Evolutionary conservation across 1,140 invertebrate species (phyloP).

Genomic region (Forficula auricularia): DNA sequence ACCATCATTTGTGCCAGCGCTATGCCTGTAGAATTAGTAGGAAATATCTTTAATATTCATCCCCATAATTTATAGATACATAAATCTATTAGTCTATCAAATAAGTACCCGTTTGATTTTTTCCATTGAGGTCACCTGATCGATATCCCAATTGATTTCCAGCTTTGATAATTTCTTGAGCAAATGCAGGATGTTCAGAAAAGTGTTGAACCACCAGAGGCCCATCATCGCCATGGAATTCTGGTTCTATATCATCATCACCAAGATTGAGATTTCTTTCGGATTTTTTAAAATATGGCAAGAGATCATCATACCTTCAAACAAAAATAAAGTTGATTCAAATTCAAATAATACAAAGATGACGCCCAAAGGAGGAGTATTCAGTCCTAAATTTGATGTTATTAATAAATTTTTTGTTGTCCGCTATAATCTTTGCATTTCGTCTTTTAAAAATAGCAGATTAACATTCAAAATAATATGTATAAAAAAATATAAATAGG

Average conservation of each 20-base stretch:
- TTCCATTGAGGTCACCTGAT: slow-evolving; percentile 41
- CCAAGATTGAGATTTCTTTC: slow-evolving; percentile 24
- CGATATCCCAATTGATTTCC: slow-evolving; percentile 51
- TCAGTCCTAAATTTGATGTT: no score
- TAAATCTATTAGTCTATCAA: no score
- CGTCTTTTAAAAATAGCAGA: no score
- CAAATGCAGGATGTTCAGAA: slow-evolving; percentile 17
- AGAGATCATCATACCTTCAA: slow-evolving; percentile 34
- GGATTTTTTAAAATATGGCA: slow-evolving; percentile 25
- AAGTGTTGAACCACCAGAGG: slow-evolving; percentile 13
- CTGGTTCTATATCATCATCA: slow-evolving; percentile 2
- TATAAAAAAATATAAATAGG: no score
- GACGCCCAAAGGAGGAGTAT: no score
- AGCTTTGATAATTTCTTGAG: slow-evolving; percentile 38
- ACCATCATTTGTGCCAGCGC: slow-evolving; percentile 10
- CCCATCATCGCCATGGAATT: slow-evolving; percentile 19
- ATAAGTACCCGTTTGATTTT: slow-evolving; percentile 31
- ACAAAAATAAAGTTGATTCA: slow-evolving; percentile 23
- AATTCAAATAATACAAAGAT: no score
- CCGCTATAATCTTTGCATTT: no score
- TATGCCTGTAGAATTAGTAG: no score
- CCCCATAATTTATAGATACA: no score
- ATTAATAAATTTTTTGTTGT: neutral
- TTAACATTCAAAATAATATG: no score
- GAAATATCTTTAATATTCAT: no score